These are phyloP conservation scores for Volucella bombylans DNA, from an alignment of 2,888 invertebrate species.

Conservation along the genomic window DNA sequence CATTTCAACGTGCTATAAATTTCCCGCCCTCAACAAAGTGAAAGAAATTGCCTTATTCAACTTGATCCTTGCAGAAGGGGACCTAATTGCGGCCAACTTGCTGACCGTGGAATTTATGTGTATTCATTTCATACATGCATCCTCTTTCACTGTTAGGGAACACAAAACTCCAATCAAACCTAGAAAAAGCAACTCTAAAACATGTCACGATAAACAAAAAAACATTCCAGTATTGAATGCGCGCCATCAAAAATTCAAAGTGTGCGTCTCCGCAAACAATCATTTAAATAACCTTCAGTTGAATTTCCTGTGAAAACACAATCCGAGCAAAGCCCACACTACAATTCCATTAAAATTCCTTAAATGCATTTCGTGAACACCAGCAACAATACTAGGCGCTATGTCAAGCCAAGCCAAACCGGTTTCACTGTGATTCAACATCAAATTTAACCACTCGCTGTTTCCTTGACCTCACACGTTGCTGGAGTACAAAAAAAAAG, in stretches of 20 bases:
- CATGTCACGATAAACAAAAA: background rate
- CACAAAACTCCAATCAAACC: too few species aligned
- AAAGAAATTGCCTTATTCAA: too few species aligned
- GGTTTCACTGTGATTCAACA: background rate
- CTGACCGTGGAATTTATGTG: too few species aligned
- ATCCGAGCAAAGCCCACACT: constrained; percentile 8
- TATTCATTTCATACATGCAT: too few species aligned
- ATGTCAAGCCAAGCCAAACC: background rate
- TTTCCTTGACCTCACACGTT: constrained; percentile 52
- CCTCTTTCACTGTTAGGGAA: too few species aligned
- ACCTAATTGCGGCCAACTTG: too few species aligned
- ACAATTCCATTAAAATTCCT: constrained; percentile 33
- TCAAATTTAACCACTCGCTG: constrained; percentile 40
- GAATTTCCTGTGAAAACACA: background rate
- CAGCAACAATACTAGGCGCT: background rate
- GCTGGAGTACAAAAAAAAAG: constrained; percentile 46
- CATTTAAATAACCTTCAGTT: constrained; percentile 9
- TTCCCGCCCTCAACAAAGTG: too few species aligned
- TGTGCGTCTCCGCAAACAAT: background rate
- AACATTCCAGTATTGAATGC: background rate
- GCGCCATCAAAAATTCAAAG: background rate
- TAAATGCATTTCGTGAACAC: constrained; percentile 27
- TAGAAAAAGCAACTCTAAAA: background rate
- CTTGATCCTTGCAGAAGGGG: too few species aligned
- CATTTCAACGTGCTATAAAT: too few species aligned